Conservation (phyloP, 2,797 vertebrate genomes). For the Moxostoma hubbsi region DNA sequence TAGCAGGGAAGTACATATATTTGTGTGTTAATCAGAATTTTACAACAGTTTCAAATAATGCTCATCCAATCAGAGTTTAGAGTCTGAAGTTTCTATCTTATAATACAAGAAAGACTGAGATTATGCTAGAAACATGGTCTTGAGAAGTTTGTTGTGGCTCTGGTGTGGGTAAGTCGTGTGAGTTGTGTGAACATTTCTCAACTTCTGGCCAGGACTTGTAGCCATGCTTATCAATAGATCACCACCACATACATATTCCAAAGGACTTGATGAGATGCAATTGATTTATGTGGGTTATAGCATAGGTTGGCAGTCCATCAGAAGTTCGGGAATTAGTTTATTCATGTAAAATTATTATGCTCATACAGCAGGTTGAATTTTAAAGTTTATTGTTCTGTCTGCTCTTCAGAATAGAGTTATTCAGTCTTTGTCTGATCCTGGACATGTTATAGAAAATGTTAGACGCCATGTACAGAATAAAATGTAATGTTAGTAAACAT, state of each 20-base stretch:
- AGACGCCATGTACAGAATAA: not conserved
- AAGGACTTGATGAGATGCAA: slow-evolving; percentile 56
- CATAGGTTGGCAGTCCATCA: slow-evolving; percentile 11
- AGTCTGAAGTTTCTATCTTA: no score
- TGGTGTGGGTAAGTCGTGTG: slow-evolving; percentile 18
- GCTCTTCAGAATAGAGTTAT: slow-evolving; percentile 23
- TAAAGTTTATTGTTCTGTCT: slow-evolving; percentile 14
- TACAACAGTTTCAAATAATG: no score
- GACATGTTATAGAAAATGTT: slow-evolving; percentile 12
- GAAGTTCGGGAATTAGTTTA: not conserved
- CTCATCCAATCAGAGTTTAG: no score
- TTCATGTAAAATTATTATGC: slow-evolving; percentile 35
- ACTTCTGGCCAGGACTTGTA: slow-evolving; percentile 23
- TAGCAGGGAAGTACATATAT: no score
- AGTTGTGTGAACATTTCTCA: slow-evolving; percentile 16
- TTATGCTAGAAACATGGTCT: slow-evolving; percentile 5
- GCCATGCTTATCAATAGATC: slow-evolving; percentile 15
- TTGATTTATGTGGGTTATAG: slow-evolving; percentile 51
- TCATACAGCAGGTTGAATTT: slow-evolving; percentile 21
- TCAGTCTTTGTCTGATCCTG: slow-evolving; percentile 9
- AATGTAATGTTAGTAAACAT: slow-evolving; percentile 26
- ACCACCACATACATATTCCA: slow-evolving; percentile 44
- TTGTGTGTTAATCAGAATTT: no score
- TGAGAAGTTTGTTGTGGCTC: slow-evolving; percentile 17
- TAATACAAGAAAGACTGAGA: not conserved